Evolutionary conservation across 2,113 vertebrate species (phyloP), one percentile per base, ranked within the genome.

Genomic region (Hippocampus abdominalis): DNA sequence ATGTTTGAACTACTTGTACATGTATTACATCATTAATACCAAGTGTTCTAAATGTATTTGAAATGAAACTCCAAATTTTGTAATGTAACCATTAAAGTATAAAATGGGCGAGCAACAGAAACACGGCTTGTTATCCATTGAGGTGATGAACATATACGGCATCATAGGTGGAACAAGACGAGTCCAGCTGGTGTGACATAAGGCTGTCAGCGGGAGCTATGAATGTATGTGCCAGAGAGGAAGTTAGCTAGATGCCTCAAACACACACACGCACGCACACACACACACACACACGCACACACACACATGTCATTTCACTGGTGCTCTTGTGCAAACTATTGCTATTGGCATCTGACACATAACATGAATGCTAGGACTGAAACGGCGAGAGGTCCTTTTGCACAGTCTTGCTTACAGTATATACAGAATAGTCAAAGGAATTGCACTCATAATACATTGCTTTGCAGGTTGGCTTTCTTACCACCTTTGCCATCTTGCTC

Each of bases 401-500:
- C 4, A 59, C 2, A 10, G 27, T 29, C 4, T 61, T 40, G 21
- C n/a, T 40, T 62, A 1, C 1, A 12, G 10, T 32, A 29, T 1
- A 15, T n/a, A 25, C 11, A 25, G 21, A 13, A 2, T 62, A 25
- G n/a, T n/a, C 3, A 44, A 20, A 4, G 63, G 49, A 74, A 56
- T 27, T 4, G 8, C 46, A 49, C 49, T 82, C 57, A 86, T 57
- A 20, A 23, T 29, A 44, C 13, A 64, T 74, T 70, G 65, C 62
- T 79, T 36, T 82, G 65, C 89, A 99, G 97, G 96, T 98, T 62
- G 97, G 97, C 2, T 90, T 95, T 69, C 92, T 98, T 69, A 99
- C 97, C 23, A 99, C 97, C 8, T 82, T 96, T 84, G 97, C 97
- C 71, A 99, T 99, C 82, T 93, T 99, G 36, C 93, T 99, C 67